Conservation (phyloP, 2,888 invertebrate species). For the Dexiosoma caninum region DNA sequence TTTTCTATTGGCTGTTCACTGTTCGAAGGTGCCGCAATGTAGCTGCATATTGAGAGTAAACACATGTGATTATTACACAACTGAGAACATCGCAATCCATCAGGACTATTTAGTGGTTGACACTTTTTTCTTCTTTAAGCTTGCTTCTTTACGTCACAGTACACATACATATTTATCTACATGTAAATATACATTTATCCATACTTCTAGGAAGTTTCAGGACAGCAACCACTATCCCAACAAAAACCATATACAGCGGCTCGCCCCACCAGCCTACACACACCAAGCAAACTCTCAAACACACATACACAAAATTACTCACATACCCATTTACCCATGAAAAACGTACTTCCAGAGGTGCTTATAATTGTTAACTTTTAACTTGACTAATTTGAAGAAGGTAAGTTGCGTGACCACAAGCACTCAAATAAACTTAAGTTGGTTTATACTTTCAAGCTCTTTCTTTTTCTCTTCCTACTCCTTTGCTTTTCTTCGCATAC, state of each 20-base stretch:
- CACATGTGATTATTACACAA: too few species aligned
- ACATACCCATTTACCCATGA: background rate
- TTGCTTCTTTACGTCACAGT: background rate
- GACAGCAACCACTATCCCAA: constrained; percentile 13
- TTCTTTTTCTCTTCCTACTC: background rate
- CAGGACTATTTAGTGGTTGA: constrained; percentile 32
- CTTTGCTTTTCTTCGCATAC: background rate
- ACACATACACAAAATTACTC: background rate
- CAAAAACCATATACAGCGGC: background rate
- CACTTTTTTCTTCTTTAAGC: constrained; percentile 34
- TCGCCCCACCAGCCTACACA: too few species aligned
- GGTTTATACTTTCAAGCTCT: constrained; percentile 19
- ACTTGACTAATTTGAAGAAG: constrained; percentile 47
- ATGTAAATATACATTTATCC: too few species aligned
- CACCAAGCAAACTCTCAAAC: background rate
- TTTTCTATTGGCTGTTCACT: too few species aligned
- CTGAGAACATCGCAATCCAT: constrained; percentile 21
- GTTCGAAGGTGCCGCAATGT: too few species aligned
- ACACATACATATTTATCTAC: background rate
- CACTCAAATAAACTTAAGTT: constrained; percentile 56
- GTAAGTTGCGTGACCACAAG: constrained; percentile 60
- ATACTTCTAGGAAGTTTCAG: background rate
- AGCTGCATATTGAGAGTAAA: too few species aligned
- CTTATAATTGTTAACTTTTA: constrained; percentile 58
- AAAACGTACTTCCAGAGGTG: constrained; percentile 34